Evolutionary conservation across 2,797 vertebrate genomes (phyloP), one percentile per base, ranked within the genome.

Genomic region (Arctocebus calabarensis): DNA sequence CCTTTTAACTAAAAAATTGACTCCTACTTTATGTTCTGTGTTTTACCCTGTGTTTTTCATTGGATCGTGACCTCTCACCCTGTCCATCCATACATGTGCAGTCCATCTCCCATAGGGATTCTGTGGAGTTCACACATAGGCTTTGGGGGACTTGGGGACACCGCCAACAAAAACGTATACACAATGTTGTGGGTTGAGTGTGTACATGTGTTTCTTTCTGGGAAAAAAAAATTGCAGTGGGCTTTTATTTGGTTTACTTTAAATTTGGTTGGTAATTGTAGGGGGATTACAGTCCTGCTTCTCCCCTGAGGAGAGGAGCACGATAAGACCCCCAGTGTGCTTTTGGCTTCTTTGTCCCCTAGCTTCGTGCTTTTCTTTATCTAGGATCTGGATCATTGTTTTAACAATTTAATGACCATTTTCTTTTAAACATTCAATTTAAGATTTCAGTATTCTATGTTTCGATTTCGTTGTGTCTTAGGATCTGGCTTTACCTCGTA

Each of bases 1-100:
- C 59, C 71, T 84, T 92, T 87, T 62, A 88, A 77, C 40, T 43
- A 64, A 94, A 89, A 95, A 86, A 90, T 79, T 43, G 48, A 34
- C 9, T 87, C 59, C 52, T 68, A 27, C 8, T 75, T 84, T 17
- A 32, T 70, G 57, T 70, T 23, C n/a, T 84, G 3, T 34, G 45
- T 92, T 88, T 78, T 40, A 73, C 73, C 62, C 32, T 84, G 13
- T 22, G 19, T 37, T 95, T 91, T 85, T 88, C 34, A 91, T 37
- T 55, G 25, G 8, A 37, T 94, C 37, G 19, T 86, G 27, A 45
- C n/a, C 6, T 66, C 70, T 62, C 40, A 64, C 73, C n/a, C 2
- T 79, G 52, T 81, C 52, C 43, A 13, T 37, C 2, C 74, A 52
- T 77, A 43, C 34, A 13, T 70, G 84, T 81, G 2, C 81, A 13